Conservation (phyloP, 2,888 invertebrate species). For the Eudasyphora cyanicolor region DNA sequence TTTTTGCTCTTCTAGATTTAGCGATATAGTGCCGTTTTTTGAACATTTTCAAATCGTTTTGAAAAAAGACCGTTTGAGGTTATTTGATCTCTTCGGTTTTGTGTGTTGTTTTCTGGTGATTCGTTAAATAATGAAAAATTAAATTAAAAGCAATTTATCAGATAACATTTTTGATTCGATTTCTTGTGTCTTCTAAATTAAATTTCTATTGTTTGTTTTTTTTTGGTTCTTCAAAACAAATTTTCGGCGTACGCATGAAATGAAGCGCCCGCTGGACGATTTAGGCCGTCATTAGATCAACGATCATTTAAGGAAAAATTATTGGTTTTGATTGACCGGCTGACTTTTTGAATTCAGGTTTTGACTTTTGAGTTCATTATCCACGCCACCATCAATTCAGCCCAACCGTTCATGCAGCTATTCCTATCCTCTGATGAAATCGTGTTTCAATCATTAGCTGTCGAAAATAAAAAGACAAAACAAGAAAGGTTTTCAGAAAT, state of each 20-base stretch:
- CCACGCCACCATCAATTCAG: not conserved
- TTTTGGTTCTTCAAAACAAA: too few species aligned
- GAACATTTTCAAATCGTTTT: not conserved
- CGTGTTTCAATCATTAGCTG: constrained; percentile 33
- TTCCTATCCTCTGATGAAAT: not conserved
- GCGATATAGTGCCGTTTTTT: not conserved
- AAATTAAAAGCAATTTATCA: constrained; percentile 47
- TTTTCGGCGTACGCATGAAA: too few species aligned
- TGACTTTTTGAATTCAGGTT: not conserved
- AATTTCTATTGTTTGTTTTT: constrained; percentile 22
- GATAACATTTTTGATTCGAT: constrained; percentile 16
- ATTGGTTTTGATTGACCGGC: not conserved
- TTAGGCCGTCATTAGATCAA: not conserved
- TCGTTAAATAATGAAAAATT: constrained; percentile 28
- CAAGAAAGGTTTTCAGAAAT: not conserved
- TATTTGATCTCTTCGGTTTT: constrained; percentile 34
- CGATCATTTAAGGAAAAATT: not conserved
- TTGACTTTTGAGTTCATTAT: not conserved
- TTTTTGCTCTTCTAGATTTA: not conserved
- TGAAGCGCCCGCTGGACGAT: not conserved
- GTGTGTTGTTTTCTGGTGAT: constrained; percentile 2
- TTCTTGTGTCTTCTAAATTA: constrained; percentile 38
- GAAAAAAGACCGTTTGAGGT: constrained; percentile 30
- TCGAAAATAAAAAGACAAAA: not conserved
- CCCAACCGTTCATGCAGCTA: not conserved